Percentiles rank a stretch among this genome's conserved stretches.
phyloP scores from a whole-genome alignment of 2,113 vertebrate genomes.

The Cavia porcellus region DNA sequence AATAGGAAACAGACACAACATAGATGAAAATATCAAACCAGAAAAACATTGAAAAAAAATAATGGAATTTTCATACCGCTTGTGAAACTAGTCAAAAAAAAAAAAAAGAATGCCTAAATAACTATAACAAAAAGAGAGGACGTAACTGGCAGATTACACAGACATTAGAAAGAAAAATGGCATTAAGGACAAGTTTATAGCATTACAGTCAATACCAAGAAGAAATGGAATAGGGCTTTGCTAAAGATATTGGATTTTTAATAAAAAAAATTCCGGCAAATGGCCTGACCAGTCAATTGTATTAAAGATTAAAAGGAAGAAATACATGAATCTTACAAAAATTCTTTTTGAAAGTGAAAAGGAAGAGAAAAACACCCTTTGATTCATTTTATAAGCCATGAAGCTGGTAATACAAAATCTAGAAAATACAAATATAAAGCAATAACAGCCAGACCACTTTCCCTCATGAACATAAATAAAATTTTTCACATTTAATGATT shows the following conservation, averaged over 20 bases:
- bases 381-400: neutral
- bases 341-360: neutral
- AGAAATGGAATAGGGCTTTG: neutral
- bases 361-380: neutral
- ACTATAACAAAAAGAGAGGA: neutral
- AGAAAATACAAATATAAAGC: neutral
- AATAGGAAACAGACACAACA: neutral
- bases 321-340: neutral
- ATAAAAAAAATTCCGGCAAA: neutral
- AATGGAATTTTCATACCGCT: neutral
- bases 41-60: neutral
- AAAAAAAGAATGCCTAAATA: neutral
- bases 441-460: neutral
- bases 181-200: neutral
- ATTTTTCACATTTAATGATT: neutral
- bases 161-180: neutral
- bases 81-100: neutral
- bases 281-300: neutral
- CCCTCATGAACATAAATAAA: neutral
- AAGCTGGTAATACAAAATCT: neutral
- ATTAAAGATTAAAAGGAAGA: neutral
- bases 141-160: neutral
- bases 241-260: conserved; percentile 30
- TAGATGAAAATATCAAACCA: neutral
- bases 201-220: neutral